Conservation (phyloP, 2,888 invertebrate species). For the Lasioglossum oenotherae region DNA sequence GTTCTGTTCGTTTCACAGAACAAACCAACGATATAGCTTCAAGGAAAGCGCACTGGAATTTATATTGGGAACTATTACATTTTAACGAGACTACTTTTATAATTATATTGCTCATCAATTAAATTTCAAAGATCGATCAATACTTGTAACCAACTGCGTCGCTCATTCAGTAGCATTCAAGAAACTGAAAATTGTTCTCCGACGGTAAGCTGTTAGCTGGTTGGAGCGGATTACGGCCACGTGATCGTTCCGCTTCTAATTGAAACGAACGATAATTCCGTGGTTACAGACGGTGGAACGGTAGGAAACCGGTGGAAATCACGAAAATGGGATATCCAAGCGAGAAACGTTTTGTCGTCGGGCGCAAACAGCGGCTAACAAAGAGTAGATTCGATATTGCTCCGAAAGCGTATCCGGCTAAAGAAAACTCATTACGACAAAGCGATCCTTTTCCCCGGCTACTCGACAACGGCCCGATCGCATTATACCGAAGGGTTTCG, state of each 20-base stretch:
- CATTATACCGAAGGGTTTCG: conserved; percentile 2
- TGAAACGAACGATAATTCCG: background rate
- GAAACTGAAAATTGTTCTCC: background rate
- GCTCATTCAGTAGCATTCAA: no score
- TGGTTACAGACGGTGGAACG: background rate
- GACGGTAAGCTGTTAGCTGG: background rate
- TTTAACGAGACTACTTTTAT: background rate
- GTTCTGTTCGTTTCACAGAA: background rate
- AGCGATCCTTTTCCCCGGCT: background rate
- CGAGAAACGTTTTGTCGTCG: conserved; percentile 1
- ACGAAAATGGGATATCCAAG: conserved; percentile 2
- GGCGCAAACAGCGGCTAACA: conserved; percentile 1
- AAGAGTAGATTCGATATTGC: conserved; percentile 14
- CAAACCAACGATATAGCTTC: background rate
- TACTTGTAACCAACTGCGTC: background rate
- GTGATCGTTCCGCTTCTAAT: background rate
- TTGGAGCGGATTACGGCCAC: background rate
- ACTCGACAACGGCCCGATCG: conserved; percentile 16
- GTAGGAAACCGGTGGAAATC: background rate
- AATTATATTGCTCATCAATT: background rate
- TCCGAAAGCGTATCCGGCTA: background rate
- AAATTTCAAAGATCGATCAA: background rate
- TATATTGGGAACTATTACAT: background rate
- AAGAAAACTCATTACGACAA: conserved; percentile 28
- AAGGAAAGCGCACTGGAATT: background rate